Base-by-base conservation (phyloP, 2,888 invertebrate genomes). In the Hydropsyche betteni region DNA sequence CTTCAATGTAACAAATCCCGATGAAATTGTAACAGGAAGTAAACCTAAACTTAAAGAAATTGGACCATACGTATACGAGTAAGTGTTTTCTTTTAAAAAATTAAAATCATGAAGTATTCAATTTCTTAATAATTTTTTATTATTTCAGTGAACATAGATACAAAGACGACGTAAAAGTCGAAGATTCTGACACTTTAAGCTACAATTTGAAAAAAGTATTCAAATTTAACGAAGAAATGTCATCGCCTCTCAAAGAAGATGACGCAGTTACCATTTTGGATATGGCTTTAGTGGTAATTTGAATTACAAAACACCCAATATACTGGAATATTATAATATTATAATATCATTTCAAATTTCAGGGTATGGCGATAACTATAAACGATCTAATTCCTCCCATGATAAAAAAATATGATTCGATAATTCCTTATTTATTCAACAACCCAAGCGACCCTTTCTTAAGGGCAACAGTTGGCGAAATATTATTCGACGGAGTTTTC, bases 41-140 rank as follows among this genome's bases (percentile, higher is more conserved):
- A 87, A 85, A 38, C 91, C 91, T 0, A 83, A 83, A 14, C 80
- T 91, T 0, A 80, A 83, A n/a, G 90, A 92, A 83, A 82, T 88
- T 5, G 91, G 91, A 33, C 91, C 91, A 12, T 91, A 87, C 80
- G 87, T 90, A 72, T 92, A 91, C 80, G 86, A 89, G 91, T 91
- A 84, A 75, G 7, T 52, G 4, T 8, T 33, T 69, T 34, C 10
- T 51, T 51, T 36, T 51, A n/a, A 69, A 51, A 5, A 55, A 68
- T 58, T 10, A 68, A 64, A 76, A 34, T 52, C 2, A 24, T 36
- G 52, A 36, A 51, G 53, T 7, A 51, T 8, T 12, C 44, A 50
- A 61, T 68, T 14, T 69, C 1, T 10, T 33, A 50, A 52, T 24
- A 4, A 69, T 0, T 6, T 69, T 69, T 7, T 69, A 24, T 61